phyloP scores from a whole-genome alignment of 2,888 invertebrate species.

The Myathropa florea region DNA sequence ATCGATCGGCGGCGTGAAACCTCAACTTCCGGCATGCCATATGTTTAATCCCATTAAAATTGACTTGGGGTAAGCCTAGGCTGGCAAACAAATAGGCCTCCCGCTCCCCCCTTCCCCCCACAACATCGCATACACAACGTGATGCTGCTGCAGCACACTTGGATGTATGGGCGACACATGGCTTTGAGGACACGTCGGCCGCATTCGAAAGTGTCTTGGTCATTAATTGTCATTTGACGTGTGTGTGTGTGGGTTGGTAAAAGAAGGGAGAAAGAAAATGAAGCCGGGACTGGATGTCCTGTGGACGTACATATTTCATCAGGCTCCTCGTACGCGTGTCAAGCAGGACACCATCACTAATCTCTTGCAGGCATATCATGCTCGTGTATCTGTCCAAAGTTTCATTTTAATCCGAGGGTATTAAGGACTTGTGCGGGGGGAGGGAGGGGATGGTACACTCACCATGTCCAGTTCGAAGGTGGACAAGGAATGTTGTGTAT shows the following conservation, averaged over 20 bases:
- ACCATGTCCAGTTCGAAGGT: neutral
- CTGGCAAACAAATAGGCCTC: neutral
- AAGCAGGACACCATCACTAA: neutral
- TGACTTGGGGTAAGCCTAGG: slow-evolving; percentile 1
- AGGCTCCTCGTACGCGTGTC: neutral
- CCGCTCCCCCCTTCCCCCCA: neutral
- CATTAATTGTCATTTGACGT: neutral
- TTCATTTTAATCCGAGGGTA: too few species aligned
- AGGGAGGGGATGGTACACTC: neutral
- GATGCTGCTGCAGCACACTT: neutral
- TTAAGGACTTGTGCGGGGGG: too few species aligned
- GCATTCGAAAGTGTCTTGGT: neutral
- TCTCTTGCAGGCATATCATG: neutral
- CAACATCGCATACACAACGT: too few species aligned
- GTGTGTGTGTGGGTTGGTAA: neutral
- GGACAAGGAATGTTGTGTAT: neutral
- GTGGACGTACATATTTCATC: neutral
- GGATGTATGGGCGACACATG: neutral
- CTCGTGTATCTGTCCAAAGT: neutral
- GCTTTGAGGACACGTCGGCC: neutral
- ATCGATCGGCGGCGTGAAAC: slow-evolving; percentile 19
- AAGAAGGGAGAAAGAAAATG: neutral
- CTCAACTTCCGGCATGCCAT: slow-evolving; percentile 12
- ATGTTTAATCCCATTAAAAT: slow-evolving; percentile 35
- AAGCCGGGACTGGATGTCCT: neutral